Percentiles rank a stretch among this genome's conserved stretches.
Evolutionary conservation across 2,888 invertebrate genomes (phyloP).

Genomic region (Apomyelois bistriatella): DNA sequence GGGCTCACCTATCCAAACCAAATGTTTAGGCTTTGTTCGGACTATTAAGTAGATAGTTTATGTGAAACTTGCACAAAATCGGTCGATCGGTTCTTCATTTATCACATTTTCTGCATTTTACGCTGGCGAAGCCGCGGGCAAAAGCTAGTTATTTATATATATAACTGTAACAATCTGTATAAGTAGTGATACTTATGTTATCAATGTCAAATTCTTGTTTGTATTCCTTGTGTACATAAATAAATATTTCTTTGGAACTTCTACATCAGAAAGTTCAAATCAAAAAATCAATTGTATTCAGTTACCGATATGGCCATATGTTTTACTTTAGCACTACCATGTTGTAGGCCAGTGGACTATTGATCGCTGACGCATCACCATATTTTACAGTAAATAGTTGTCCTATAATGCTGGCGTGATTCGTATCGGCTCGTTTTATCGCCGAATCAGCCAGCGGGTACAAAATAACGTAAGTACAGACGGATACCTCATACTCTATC

Average conservation of each 20-base stretch:
- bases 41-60: no score
- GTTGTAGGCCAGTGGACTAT: conserved; percentile 37
- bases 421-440: conserved; percentile 45
- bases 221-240: no score
- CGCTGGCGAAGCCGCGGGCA: no score
- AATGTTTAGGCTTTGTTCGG: no score
- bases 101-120: no score
- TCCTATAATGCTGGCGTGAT: conserved; percentile 43
- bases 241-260: not conserved
- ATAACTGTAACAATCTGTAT: no score
- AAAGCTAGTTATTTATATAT: no score
- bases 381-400: conserved; percentile 54
- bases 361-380: conserved; percentile 37
- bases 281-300: not conserved
- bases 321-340: not conserved
- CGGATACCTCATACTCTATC: not conserved
- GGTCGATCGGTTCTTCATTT: no score
- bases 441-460: conserved; percentile 38
- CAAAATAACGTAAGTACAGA: not conserved
- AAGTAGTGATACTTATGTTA: no score
- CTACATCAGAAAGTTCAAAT: not conserved
- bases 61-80: no score
- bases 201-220: no score
- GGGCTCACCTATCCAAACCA: no score
- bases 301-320: not conserved